These are phyloP conservation scores for Eupeodes corollae DNA, from an alignment of 1,140 invertebrate species.

Conservation along the genomic window DNA sequence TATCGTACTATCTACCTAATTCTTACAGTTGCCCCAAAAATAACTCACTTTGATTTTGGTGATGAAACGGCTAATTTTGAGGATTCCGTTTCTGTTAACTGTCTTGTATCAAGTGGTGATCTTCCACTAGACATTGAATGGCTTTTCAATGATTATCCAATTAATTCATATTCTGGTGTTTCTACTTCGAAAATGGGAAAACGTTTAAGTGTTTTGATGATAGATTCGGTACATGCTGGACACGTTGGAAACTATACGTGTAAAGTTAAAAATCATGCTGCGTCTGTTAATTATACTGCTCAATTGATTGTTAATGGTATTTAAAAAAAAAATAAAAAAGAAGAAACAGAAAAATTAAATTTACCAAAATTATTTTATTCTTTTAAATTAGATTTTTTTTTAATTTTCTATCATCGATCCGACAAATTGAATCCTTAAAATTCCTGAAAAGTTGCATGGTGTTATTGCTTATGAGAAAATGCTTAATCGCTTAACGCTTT, in stretches of 20 bases:
- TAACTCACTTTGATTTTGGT: constrained; percentile 52
- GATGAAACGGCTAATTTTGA: constrained; percentile 49
- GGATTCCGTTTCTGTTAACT: constrained; percentile 47
- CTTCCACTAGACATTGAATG: constrained; percentile 48
- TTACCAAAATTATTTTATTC: neutral
- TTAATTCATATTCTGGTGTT: constrained; percentile 34
- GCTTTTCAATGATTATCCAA: constrained; percentile 47
- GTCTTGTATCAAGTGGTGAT: constrained; percentile 53
- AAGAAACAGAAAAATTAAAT: neutral
- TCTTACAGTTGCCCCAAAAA: constrained; percentile 49
- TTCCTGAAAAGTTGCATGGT: constrained; percentile 17
- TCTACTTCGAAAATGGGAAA: constrained; percentile 49
- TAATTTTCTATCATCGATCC: constrained; percentile 38
- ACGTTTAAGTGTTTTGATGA: constrained; percentile 41
- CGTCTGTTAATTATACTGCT: constrained; percentile 31
- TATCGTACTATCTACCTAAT: too few relatives aligned
- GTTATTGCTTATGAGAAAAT: too few relatives aligned
- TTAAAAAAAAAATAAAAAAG: constrained; percentile 13
- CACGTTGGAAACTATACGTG: constrained; percentile 57
- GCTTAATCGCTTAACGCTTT: too few relatives aligned
- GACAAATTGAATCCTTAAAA: constrained; percentile 40
- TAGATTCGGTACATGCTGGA: constrained; percentile 39
- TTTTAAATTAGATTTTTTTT: constrained; percentile 8
- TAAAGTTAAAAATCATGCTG: constrained; percentile 55
- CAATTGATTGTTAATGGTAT: constrained; percentile 32